Evolutionary conservation across 1,140 invertebrate species (phyloP).

Genomic region (Dendroctonus valens): DNA sequence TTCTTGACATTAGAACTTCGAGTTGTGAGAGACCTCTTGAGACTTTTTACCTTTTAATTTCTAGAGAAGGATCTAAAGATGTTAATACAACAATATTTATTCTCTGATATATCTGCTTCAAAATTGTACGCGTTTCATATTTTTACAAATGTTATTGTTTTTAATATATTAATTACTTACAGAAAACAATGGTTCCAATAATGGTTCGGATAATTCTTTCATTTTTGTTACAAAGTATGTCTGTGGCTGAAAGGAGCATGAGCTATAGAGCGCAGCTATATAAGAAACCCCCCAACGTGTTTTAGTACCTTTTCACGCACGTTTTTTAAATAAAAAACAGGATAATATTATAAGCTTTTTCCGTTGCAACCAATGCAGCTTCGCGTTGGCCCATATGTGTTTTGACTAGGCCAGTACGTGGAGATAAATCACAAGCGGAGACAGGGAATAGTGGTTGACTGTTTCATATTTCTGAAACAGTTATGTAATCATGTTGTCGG

Average conservation of each 20-base stretch:
- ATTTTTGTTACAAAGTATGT: too few relatives aligned
- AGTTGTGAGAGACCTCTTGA: too few relatives aligned
- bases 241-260: neutral
- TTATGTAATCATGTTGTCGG: too few relatives aligned
- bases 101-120: too few relatives aligned
- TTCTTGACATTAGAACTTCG: too few relatives aligned
- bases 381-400: slow-evolving; percentile 11
- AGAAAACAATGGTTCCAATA: neutral
- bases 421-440: too few relatives aligned
- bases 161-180: slow-evolving; percentile 3
- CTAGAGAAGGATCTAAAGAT: neutral
- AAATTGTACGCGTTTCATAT: neutral
- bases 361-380: neutral
- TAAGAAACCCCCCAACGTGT: neutral
- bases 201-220: neutral
- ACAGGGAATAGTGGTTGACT: neutral
- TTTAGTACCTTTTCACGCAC: neutral
- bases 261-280: neutral
- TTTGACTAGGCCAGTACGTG: neutral
- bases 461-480: too few relatives aligned
- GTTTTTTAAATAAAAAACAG: neutral
- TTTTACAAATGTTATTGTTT: too few relatives aligned
- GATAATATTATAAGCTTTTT: neutral
- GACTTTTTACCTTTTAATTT: neutral
- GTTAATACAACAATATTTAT: neutral